Evolutionary conservation across 2,888 invertebrate species (phyloP).

Genomic region (Hydropsyche betteni): DNA sequence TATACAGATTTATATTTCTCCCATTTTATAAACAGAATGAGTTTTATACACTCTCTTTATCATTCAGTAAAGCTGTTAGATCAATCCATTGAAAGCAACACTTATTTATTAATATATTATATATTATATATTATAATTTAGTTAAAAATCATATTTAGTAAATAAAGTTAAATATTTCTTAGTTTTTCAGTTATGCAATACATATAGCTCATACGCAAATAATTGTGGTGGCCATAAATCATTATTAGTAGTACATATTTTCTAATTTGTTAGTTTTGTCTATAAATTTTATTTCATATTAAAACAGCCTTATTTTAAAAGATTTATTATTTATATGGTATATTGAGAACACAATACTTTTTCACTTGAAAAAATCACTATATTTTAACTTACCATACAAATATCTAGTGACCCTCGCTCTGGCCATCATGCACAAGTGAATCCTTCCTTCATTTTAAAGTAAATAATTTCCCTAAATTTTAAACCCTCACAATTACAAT

Average conservation of each 20-base stretch:
- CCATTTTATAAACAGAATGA: background rate
- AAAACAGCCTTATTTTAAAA: too few species aligned
- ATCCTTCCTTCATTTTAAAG: conserved; percentile 49
- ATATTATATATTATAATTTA: too few species aligned
- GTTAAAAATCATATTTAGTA: too few species aligned
- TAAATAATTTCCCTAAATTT: conserved; percentile 30
- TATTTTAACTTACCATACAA: background rate
- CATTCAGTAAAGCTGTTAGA: conserved; percentile 9
- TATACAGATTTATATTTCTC: conserved; percentile 30
- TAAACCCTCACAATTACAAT: background rate
- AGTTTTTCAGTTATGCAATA: too few species aligned
- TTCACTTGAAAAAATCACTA: too few species aligned
- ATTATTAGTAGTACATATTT: background rate
- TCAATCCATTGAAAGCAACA: too few species aligned
- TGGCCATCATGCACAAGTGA: conserved; percentile 45
- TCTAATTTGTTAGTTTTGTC: too few species aligned
- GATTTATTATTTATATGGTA: too few species aligned
- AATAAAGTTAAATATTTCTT: too few species aligned
- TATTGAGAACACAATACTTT: too few species aligned
- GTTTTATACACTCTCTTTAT: background rate
- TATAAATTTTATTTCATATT: too few species aligned
- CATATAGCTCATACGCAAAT: background rate
- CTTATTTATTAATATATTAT: too few species aligned
- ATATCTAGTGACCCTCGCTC: conserved; percentile 41
- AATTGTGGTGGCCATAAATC: background rate